Evolutionary conservation across 2,888 invertebrate genomes (phyloP), one percentile per base, ranked within the genome.

Genomic region (Clanis bilineata): DNA sequence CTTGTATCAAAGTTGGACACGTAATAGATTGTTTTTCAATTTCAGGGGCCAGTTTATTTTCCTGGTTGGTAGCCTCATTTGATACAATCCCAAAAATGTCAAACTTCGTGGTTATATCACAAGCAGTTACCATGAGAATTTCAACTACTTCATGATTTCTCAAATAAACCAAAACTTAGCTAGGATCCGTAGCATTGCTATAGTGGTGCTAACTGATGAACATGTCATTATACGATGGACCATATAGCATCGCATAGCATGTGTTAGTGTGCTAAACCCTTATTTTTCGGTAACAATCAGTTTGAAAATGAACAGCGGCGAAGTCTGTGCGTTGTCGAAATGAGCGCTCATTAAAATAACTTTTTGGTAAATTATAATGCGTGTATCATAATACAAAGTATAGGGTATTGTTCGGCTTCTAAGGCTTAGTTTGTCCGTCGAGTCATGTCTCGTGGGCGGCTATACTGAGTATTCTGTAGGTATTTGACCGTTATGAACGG

Each of bases 231-330:
- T 32, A 32, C 1, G 32, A 3, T 32, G 32, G 7, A 32, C 6
- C 32, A 7, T 32, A 9, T 32, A 7, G 1, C 32, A 7, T 36
- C 2, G 1, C 12, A 3, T 12, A 36, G 9, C 36, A 36, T 36
- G 12, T 36, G 9, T n/a, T n/a, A 41, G 15, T 41, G 41, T 41
- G 18, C 5, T 18, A 7, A 12, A 10, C 1, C 28, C 18, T 18
- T 67, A 47, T 67, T 6, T 18, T 41, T 73, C 64, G 70, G 66
- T 74, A 72, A 66, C 64, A 73, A 70, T 71, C 64, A 62, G 66
- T 71, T 73, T 60, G 59, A 61, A 78, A 77, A 77, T 80, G 66
- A 68, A 70, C 66, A 72, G 51, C 51, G 51, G 32, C 18, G 22
- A 62, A 43, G 64, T 57, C 51, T 51, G 51, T 25, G 41, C 41